phyloP scores from a whole-genome alignment of 2,113 vertebrate species.

The Mirza zaza region DNA sequence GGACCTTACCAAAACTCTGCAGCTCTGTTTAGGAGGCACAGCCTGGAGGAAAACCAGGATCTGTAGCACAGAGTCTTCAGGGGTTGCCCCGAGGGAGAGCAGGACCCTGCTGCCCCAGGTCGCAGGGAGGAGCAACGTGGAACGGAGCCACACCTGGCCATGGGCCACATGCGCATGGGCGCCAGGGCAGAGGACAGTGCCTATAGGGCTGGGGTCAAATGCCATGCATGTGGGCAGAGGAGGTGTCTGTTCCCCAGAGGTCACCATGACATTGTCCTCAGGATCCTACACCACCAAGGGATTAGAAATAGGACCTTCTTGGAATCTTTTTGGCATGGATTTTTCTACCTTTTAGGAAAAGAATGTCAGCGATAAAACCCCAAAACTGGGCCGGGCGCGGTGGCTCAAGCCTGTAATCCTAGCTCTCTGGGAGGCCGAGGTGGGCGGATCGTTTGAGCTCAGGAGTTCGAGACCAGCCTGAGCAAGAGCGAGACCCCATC shows the following conservation, averaged over 20 bases:
- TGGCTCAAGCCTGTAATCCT: too few species aligned
- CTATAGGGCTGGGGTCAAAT: neutral
- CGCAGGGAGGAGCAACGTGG: neutral
- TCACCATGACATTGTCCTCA: neutral
- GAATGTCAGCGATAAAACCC: neutral
- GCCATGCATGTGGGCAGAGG: neutral
- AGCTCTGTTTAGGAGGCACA: neutral
- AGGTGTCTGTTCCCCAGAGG: neutral
- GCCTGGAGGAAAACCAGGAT: neutral
- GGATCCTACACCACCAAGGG: neutral
- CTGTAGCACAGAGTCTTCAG: neutral
- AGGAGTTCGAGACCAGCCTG: too few species aligned
- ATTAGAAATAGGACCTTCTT: neutral
- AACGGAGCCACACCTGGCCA: neutral
- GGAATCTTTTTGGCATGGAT: neutral
- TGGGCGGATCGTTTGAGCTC: too few species aligned
- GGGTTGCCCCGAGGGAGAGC: neutral
- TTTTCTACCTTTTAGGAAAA: neutral
- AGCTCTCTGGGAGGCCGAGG: too few species aligned
- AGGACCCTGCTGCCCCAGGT: neutral
- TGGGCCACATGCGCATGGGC: rapidly evolving
- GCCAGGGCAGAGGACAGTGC: neutral
- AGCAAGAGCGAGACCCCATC: too few species aligned
- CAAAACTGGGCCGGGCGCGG: too few species aligned
- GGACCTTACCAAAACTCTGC: neutral